Evolutionary conservation across 1,140 invertebrate species (phyloP), one percentile per base, ranked within the genome.

Genomic region (Drosophila mauritiana): DNA sequence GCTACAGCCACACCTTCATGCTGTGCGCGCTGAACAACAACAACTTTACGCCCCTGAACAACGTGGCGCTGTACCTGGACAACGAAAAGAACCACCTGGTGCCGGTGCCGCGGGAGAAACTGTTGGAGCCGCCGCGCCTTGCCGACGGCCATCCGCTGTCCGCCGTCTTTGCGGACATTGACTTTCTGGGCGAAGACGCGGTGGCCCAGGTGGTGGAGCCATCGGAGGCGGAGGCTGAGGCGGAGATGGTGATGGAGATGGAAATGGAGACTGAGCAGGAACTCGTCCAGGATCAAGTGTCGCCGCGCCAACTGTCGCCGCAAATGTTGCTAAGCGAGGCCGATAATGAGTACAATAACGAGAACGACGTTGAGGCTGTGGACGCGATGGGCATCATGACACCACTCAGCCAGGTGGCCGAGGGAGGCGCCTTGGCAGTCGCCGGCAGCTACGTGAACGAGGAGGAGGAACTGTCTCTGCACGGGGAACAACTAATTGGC

Each of bases 1-100:
- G 91, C n/a, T 92, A 92, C 15, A 76, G 55, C 93, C 94, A 27
- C 94, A 96, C 91, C 92, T 96, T 81, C 92, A 96, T 91, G 95
- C 95, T 57, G 91, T 96, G 58, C 94, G 95, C 37, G 94, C 94
- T 68, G 85, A 95, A 96, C 67, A 94, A 95, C 59, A 94, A 96
- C 42, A 95, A 95, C 55, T 94, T 95, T 36, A 95, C 94, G 42
- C 94, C 95, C 7, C 93, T 96, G 5, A 95, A 96, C 85, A 96
- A 96, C 64, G 95, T 95, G 64, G 93, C 95, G 0, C 90, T 96
- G 4, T 93, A 94, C 56, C 78, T 94, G 56, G 93, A 94, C 40
- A 72, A 48, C 40, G 78, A 90, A 58, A 93, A 94, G 72, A 94
- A 94, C 79, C 93, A 94, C 73, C 70, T 94, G 27, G 93, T 94